These are phyloP conservation scores for Agrotis segetum DNA, from an alignment of 2,888 invertebrate species.

Conservation along the genomic window DNA sequence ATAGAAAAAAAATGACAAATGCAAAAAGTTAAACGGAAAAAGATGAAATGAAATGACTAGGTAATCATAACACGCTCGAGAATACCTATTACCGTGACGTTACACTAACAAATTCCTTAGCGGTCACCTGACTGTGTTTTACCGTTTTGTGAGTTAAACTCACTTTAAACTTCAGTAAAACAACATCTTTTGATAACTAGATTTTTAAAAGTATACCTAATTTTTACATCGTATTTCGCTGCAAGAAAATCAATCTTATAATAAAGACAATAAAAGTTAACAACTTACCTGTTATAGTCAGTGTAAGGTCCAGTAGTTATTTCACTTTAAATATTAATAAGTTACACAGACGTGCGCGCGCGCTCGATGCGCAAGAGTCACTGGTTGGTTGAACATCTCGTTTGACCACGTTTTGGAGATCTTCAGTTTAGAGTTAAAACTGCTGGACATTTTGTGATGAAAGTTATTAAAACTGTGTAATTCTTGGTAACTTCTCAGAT, in stretches of 20 bases:
- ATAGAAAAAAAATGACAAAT: too few relatives aligned
- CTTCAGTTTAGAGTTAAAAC: conserved; percentile 33
- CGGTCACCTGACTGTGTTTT: neutral
- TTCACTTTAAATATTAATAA: conserved; percentile 29
- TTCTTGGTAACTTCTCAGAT: too few relatives aligned
- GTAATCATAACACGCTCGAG: too few relatives aligned
- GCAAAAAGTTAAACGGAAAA: too few relatives aligned
- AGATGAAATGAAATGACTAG: too few relatives aligned
- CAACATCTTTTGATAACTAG: neutral
- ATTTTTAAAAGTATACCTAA: neutral
- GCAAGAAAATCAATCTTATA: neutral
- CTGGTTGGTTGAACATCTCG: conserved; percentile 38
- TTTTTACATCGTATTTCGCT: neutral
- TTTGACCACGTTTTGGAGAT: conserved; percentile 37
- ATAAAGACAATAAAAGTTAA: neutral
- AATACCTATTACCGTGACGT: neutral
- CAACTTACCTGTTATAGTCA: conserved; percentile 32
- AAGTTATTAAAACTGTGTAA: too few relatives aligned
- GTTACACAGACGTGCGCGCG: conserved; percentile 19
- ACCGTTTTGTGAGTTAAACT: conserved; percentile 21
- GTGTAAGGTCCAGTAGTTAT: conserved; percentile 24
- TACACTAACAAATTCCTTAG: neutral
- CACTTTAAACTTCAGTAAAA: neutral
- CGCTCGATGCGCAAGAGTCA: conserved; percentile 42
- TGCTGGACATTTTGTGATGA: neutral